Percentiles rank a stretch among this genome's conserved stretches.
Conservation (phyloP, 2,797 vertebrate species). For the Melanotaenia boesemani region DNA sequence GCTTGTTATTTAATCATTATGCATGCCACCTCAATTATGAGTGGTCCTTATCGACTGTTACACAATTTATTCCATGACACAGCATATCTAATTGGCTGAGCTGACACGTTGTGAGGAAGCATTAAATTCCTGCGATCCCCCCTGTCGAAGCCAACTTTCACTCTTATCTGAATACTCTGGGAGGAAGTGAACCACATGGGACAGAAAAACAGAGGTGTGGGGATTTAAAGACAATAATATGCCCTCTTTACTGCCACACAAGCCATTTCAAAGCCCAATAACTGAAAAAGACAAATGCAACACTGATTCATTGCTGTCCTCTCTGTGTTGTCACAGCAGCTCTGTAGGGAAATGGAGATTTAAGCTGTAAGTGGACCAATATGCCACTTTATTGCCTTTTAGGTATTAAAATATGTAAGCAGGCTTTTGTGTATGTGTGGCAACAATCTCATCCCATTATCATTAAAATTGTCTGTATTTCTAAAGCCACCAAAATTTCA, state of each 20-base stretch:
- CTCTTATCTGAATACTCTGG: slow-evolving; percentile 28
- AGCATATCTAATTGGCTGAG: slow-evolving; percentile 66
- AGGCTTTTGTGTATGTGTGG: slow-evolving; percentile 35
- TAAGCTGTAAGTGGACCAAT: slow-evolving; percentile 31
- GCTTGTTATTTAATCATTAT: slow-evolving; percentile 77
- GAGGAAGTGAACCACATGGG: slow-evolving; percentile 4
- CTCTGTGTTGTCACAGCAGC: slow-evolving; percentile 22
- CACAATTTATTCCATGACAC: slow-evolving; percentile 67
- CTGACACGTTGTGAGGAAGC: slow-evolving; percentile 45
- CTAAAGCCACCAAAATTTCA: slow-evolving; percentile 33
- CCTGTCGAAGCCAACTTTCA: slow-evolving; percentile 22
- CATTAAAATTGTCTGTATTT: slow-evolving; percentile 37
- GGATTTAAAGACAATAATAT: slow-evolving; percentile 37
- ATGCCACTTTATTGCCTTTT: slow-evolving; percentile 48
- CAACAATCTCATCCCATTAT: slow-evolving; percentile 34
- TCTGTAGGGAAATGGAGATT: slow-evolving; percentile 42
- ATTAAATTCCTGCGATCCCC: slow-evolving; percentile 43
- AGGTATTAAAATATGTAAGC: slow-evolving; percentile 14
- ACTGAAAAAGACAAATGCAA: slow-evolving; percentile 35
- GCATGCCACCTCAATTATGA: slow-evolving; percentile 76
- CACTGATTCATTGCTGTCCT: slow-evolving; percentile 34
- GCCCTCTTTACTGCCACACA: slow-evolving; percentile 25
- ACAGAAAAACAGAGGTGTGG: slow-evolving; percentile 3
- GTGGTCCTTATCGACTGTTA: slow-evolving; percentile 64
- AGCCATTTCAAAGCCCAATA: slow-evolving; percentile 28